Conservation (phyloP, 92 coral and sea anemone species). For the Diadumene lineata region DNA sequence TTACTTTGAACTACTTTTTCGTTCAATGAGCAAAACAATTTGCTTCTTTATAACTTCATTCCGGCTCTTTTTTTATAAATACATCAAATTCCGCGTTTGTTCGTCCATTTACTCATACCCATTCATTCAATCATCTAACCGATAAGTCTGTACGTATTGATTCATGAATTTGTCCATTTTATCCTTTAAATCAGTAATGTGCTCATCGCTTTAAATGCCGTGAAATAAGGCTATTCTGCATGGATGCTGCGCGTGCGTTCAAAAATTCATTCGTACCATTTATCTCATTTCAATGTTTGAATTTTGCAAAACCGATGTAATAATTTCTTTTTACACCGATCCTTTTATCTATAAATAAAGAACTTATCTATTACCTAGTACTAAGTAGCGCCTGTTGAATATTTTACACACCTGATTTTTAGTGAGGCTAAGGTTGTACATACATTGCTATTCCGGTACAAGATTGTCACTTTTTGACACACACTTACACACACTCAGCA, state of each 20-base stretch:
- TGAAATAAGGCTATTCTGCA: no score
- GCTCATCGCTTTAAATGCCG: no score
- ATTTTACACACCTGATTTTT: no score
- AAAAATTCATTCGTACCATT: neutral
- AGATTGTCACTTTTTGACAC: neutral
- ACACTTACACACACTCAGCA: neutral
- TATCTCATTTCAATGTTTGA: no score
- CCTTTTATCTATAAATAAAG: neutral
- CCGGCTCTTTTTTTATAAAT: neutral
- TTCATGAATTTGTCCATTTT: neutral
- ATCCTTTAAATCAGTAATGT: no score
- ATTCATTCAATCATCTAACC: neutral
- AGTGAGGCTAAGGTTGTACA: neutral
- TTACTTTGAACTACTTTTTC: no score
- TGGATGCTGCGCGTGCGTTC: no score
- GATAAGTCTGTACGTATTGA: no score
- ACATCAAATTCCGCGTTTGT: neutral
- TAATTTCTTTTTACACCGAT: neutral
- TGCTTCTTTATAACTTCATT: neutral
- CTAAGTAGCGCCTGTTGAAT: neutral
- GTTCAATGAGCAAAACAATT: neutral
- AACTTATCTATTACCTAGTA: neutral
- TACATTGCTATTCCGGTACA: neutral
- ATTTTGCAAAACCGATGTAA: no score
- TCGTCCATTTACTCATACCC: neutral